Conservation (phyloP, 2,888 invertebrate genomes). For the Therioaphis trifolii region DNA sequence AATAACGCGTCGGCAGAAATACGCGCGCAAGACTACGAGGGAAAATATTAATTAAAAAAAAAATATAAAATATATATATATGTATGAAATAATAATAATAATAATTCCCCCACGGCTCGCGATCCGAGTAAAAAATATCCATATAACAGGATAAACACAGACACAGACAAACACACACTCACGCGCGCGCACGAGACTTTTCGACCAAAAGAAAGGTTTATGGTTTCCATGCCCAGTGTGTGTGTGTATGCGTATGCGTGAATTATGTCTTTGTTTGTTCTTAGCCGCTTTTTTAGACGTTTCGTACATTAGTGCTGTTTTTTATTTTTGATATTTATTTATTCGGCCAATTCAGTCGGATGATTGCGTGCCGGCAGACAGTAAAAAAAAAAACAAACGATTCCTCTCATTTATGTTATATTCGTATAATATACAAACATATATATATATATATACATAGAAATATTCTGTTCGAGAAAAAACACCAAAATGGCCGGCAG, state of each 20-base stretch:
- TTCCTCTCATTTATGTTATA: constrained; percentile 35
- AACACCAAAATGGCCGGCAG: constrained; percentile 16
- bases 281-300: constrained; percentile 52
- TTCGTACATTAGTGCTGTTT: constrained; percentile 38
- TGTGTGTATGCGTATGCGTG: background rate
- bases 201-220: constrained; percentile 57
- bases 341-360: constrained; percentile 42
- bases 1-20: constrained; percentile 57
- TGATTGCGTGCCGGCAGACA: constrained; percentile 47
- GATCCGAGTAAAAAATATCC: constrained; percentile 10
- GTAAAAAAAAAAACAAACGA: constrained; percentile 40
- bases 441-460: background rate
- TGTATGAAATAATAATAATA: constrained; percentile 50
- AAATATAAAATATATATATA: constrained; percentile 23
- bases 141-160: constrained; percentile 31
- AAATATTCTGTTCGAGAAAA: background rate
- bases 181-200: constrained; percentile 14
- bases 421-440: background rate
- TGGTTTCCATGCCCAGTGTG: background rate
- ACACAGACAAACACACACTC: background rate
- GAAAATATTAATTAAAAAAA: constrained; percentile 57
- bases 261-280: constrained; percentile 62
- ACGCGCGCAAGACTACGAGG: constrained; percentile 4
- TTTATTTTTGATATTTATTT: constrained; percentile 42
- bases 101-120: constrained; percentile 54